phyloP scores from a whole-genome alignment of 2,797 vertebrate species.

The Adrianichthys oophorus region DNA sequence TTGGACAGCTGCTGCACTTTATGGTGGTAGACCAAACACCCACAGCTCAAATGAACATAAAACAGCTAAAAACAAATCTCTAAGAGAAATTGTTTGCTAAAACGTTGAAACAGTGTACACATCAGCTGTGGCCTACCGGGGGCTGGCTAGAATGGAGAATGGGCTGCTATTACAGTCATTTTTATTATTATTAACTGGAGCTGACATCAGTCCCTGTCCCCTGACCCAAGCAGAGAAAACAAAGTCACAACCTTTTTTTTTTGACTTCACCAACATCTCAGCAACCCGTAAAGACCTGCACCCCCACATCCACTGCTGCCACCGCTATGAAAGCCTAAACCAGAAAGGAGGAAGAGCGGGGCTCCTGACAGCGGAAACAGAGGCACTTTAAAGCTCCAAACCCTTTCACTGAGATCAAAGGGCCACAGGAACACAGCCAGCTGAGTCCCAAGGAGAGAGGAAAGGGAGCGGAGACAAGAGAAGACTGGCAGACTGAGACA shows the following conservation, averaged over 20 bases:
- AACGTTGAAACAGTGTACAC: neutral
- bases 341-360: conserved; percentile 58
- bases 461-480: conserved; percentile 51
- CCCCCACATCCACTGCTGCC: conserved; percentile 18
- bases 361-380: conserved; percentile 79
- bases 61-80: neutral
- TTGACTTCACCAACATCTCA: conserved; percentile 47
- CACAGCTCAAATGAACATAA: neutral
- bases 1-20: neutral
- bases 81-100: neutral
- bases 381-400: conserved; percentile 78
- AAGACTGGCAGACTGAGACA: conserved; percentile 29
- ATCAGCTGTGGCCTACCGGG: conserved; percentile 30
- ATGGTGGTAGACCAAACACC: conserved; percentile 1
- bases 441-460: conserved; percentile 61
- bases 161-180: neutral
- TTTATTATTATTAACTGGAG: conserved; percentile 29
- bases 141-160: conserved; percentile 36
- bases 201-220: conserved; percentile 48
- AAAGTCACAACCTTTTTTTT: conserved; percentile 19
- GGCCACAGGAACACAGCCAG: conserved; percentile 66
- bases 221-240: conserved; percentile 47
- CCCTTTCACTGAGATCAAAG: conserved; percentile 80
- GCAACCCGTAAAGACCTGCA: conserved; percentile 46
- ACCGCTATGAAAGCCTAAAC: conserved; percentile 67